Evolutionary conservation across 2,888 invertebrate species (phyloP).

Genomic region (Troglohyphantes excavatus): DNA sequence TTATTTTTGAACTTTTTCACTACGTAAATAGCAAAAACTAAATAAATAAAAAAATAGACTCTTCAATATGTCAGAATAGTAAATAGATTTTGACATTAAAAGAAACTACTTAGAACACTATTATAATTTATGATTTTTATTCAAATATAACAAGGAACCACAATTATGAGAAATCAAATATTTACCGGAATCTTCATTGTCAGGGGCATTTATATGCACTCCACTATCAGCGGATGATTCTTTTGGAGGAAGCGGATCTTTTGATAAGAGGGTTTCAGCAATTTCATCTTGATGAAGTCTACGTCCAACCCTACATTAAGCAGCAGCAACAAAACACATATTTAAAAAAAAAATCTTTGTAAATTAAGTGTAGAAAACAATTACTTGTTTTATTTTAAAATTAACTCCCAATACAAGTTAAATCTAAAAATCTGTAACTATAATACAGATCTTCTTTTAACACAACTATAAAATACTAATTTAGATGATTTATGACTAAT

Average conservation of each 20-base stretch:
- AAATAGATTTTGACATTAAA: too few relatives aligned
- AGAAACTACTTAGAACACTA: too few relatives aligned
- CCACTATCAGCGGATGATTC: conserved; percentile 62
- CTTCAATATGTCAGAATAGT: too few relatives aligned
- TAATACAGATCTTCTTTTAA: too few relatives aligned
- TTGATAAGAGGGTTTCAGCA: background rate
- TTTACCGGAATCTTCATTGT: conserved; percentile 51
- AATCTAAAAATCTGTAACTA: too few relatives aligned
- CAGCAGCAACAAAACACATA: background rate
- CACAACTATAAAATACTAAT: too few relatives aligned
- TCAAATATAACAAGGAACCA: background rate
- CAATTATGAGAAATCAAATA: background rate
- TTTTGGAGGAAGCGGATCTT: conserved; percentile 18
- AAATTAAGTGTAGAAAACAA: background rate
- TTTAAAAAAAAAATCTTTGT: background rate
- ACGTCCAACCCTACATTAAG: conserved; percentile 27
- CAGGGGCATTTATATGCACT: conserved; percentile 42
- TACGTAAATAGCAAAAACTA: too few relatives aligned
- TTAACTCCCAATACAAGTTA: too few relatives aligned
- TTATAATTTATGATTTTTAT: background rate
- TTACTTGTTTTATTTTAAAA: background rate
- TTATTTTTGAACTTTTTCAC: too few relatives aligned
- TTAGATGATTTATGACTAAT: too few relatives aligned
- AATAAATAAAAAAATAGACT: too few relatives aligned
- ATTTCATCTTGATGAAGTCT: background rate